Base-by-base conservation (phyloP, 35 echinoderm and acorn worm genomes). In the Acanthaster planci region DNA sequence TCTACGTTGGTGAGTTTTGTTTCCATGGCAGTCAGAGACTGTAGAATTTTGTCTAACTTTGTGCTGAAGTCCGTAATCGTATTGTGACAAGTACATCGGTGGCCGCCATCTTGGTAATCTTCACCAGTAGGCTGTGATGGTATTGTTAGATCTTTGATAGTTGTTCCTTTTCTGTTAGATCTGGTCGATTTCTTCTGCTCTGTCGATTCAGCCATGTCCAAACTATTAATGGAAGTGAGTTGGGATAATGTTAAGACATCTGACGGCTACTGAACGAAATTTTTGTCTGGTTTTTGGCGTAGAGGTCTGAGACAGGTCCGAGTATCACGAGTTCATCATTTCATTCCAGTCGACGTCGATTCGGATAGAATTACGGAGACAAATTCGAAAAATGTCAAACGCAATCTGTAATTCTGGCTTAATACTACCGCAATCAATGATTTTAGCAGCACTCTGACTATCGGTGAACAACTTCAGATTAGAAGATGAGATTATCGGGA, bases 321-420 rank as follows among this genome's bases (percentile, higher is more conserved):
- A n/a, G n/a, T n/a, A n/a, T n/a, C n/a, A n/a, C n/a, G n/a, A n/a
- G n/a, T n/a, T 67, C 26, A 8, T 8, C 31, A 8, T 15, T 23
- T 67, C 59, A 10, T n/a, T 67, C 59, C 59, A 67, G 26, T 81
- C 39, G 21, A 81, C 78, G 12, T 81, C 78, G 21, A 81, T 7
- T 22, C 10, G 5, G 19, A 81, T 51, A 52, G 50, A 52, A 30
- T 81, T 31, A 6, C 30, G 40, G 1, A 81, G 7, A 52, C 78
- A 81, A 14, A 81, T 51, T 4, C 18, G 50, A 23, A 51, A 81
- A 0, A 52, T 81, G 52, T 81, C 76, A 10, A 78, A 39, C 32
- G 76, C 4, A 1, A 53, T 12, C 12, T 82, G 79, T 27, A 82
- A 56, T 54, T 82, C 79, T 16, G 30, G 12, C 15, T 82, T 82